Evolutionary conservation across 2,797 vertebrate species (phyloP), one percentile per base, ranked within the genome.

Genomic region (Pogoniulus pusillus): DNA sequence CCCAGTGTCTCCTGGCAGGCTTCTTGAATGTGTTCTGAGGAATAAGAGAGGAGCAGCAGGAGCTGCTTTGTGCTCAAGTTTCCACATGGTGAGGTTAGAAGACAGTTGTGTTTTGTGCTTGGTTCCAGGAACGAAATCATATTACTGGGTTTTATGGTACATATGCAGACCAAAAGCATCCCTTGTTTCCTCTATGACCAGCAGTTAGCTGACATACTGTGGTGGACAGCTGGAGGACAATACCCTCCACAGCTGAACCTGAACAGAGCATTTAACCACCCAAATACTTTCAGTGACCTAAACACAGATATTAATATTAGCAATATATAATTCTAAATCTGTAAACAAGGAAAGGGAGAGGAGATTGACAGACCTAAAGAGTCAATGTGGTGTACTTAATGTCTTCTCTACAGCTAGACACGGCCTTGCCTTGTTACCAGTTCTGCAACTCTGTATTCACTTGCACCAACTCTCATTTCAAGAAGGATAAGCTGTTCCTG

Each of bases 91-190:
- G 16, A 39, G 5, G 26, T 72, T 78, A 65, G 47, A 39, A 82
- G 60, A 63, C 18, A 88, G 27, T 7, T 84, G 47, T 51, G 47
- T 73, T 82, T n/a, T 39, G 19, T 35, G 49, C 54, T 49, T 73
- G 2, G 16, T 80, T 94, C 54, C 85, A 66, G 58, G 41, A 92
- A 85, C 12, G 80, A 57, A 85, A 82, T 86, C 60, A 5, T 4
- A 16, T 60, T 70, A 87, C 39, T 74, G 24, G 14, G 6, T 60
- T 91, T 87, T 87, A 30, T 2, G 19, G 53, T 66, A 49, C 9
- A 82, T 23, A 72, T 47, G 4, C 39, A 74, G 65, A 43, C 13
- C 3, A 71, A 87, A 59, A n/a, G 0, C 0, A 0, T 3, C 15
- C 3, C n/a, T 62, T 69, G 63, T 65, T 76, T 81, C 16, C 29